Percentiles rank a stretch among this genome's conserved stretches.
These are phyloP conservation scores for Montipora capitata DNA, from an alignment of 92 coral and sea anemone genomes.

Conservation along the genomic window DNA sequence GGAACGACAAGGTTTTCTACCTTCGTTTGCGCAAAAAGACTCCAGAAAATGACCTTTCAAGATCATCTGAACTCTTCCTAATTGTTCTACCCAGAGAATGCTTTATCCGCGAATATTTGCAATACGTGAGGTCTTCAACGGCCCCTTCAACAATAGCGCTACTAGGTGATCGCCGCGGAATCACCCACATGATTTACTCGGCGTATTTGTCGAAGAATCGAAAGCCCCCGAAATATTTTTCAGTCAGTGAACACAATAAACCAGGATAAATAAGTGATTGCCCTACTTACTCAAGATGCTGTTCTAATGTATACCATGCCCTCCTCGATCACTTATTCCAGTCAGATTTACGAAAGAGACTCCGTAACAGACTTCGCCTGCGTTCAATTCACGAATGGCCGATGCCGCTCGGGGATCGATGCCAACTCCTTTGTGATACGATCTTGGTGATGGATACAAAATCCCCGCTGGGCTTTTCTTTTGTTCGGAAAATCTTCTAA, in stretches of 20 bases:
- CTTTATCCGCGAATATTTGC: not conserved
- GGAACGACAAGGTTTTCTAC: not conserved
- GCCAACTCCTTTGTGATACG: slow-evolving; percentile 47
- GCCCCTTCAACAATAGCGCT: slow-evolving; percentile 5
- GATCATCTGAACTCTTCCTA: not conserved
- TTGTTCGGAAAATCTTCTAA: slow-evolving; percentile 16
- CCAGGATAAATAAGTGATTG: not conserved
- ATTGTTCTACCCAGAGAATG: not conserved
- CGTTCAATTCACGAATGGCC: not conserved
- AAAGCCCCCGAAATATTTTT: not conserved
- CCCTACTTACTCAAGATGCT: slow-evolving; percentile 23
- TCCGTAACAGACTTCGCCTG: not conserved
- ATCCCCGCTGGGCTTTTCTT: slow-evolving; percentile 41
- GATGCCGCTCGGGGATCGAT: slow-evolving; percentile 14
- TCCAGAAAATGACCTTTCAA: not conserved
- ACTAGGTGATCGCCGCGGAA: not conserved
- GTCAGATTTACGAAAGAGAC: slow-evolving; percentile 29
- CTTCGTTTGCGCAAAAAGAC: not conserved
- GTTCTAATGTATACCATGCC: not conserved
- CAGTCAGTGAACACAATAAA: not conserved
- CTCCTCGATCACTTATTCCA: slow-evolving; percentile 18
- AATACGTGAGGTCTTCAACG: slow-evolving; percentile 40
- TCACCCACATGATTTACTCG: slow-evolving; percentile 5
- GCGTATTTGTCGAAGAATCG: not conserved
- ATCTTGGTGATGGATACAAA: slow-evolving; percentile 25